Evolutionary conservation across 2,888 invertebrate species (phyloP).

Genomic region (Allygus modestus): DNA sequence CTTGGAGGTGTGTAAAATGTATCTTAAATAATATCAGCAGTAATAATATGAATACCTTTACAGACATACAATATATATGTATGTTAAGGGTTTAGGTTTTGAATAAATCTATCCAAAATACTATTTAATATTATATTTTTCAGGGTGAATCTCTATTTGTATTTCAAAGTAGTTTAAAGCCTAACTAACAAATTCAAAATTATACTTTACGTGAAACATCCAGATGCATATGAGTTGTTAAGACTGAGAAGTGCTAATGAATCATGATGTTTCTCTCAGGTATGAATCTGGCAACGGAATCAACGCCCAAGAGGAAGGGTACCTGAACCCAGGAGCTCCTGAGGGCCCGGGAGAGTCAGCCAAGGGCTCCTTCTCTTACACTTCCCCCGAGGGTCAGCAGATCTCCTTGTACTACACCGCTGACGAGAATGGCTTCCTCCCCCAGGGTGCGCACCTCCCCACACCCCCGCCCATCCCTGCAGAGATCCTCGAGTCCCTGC

Average conservation of each 20-base stretch:
- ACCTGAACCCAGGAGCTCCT: constrained; percentile 78
- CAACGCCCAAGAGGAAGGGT: constrained; percentile 74
- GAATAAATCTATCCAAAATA: too few species aligned
- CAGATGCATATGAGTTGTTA: too few species aligned
- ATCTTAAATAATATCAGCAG: too few species aligned
- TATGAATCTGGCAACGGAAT: constrained; percentile 76
- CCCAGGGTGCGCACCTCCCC: constrained; percentile 76
- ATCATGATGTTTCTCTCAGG: constrained; percentile 66
- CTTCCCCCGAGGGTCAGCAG: constrained; percentile 81
- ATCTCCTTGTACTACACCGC: constrained; percentile 80
- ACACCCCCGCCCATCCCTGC: constrained; percentile 74
- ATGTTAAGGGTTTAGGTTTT: too few species aligned
- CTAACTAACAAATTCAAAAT: too few species aligned
- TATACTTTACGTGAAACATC: too few species aligned
- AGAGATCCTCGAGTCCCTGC: constrained; percentile 74
- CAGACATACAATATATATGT: too few species aligned
- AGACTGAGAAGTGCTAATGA: too few species aligned
- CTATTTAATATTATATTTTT: too few species aligned
- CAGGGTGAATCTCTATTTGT: too few species aligned
- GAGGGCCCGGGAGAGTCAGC: constrained; percentile 76
- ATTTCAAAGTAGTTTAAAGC: too few species aligned
- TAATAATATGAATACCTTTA: too few species aligned
- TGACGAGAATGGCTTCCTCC: constrained; percentile 84
- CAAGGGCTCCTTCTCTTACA: constrained; percentile 86
- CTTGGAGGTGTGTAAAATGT: constrained; percentile 77